Evolutionary conservation across 1,140 invertebrate genomes (phyloP), one percentile per base, ranked within the genome.

Genomic region (Branchinecta lynchi): DNA sequence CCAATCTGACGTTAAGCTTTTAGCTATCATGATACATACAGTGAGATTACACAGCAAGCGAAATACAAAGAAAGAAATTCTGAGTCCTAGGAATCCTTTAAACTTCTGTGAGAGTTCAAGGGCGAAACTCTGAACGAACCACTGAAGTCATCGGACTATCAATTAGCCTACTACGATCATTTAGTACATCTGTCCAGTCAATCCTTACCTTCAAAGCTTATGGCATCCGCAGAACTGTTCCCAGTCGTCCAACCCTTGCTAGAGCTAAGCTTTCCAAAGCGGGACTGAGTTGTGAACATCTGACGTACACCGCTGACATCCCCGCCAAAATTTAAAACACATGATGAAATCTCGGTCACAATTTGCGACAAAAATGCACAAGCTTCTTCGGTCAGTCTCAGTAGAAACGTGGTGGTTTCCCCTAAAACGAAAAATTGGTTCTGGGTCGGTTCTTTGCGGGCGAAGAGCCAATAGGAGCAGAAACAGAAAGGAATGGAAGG

Each of bases 181-280:
- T 32, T 32, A 32, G 1, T 32, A 32, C 32, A 5, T 32, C 32
- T 32, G 32, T 32, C 1, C 32, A 32, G 32, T 32, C 17, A 60
- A 3, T 15, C 2, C 12, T 20, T 60, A 60, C 51, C 51, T 60
- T 60, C 51, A 60, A 98, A 96, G 73, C 91, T 92, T 74, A 99
- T 93, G 7, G 94, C 94, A 81, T 99, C 96, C 0, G 94, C 92
- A 32, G 92, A 93, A 45, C 94, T 95, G 78, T 93, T 95, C 5
- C 93, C 93, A 3, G 93, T 96, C 75, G 97, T 96, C 96, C 96
- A 98, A 3, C 90, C 90, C 51, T 90, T 84, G 46, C 86, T 88
- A 75, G 89, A 85, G 78, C 93, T 94, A 9, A 89, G 88, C 68
- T 92, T 85, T 8, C 90, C 89, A 77, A 98, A 98, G 20, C 95